Conservation (phyloP, 2,113 vertebrate genomes). For the Formicarius rufipectus region DNA sequence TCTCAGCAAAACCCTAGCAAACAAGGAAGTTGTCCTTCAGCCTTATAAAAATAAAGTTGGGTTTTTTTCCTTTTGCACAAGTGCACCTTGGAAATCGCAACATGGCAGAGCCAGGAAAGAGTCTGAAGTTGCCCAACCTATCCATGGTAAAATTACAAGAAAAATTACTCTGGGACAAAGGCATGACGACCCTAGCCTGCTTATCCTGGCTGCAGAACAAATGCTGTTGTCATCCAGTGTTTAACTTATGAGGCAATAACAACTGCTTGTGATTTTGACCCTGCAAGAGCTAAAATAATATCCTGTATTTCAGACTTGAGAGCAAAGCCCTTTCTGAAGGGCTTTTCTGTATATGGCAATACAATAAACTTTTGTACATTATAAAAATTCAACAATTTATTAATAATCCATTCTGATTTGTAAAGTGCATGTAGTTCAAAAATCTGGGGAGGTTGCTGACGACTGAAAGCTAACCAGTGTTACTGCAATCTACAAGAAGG, state of each 20-base stretch:
- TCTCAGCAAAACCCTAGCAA: conserved; percentile 2
- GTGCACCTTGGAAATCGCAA: background rate
- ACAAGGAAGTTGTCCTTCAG: conserved; percentile 41
- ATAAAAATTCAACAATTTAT: background rate
- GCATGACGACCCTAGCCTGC: conserved; percentile 70
- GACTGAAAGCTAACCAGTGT: background rate
- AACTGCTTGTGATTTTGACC: conserved; percentile 41
- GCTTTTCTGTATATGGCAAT: background rate
- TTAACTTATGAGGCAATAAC: conserved; percentile 59
- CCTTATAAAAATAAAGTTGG: background rate
- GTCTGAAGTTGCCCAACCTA: conserved; percentile 20
- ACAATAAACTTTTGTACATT: background rate
- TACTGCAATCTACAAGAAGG: background rate
- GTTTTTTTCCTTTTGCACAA: background rate
- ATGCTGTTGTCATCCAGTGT: background rate
- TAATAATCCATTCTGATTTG: background rate
- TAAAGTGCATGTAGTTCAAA: background rate
- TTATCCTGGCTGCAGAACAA: conserved; percentile 66
- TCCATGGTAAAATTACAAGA: conserved; percentile 60
- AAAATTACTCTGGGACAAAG: conserved; percentile 47
- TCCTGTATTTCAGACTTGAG: background rate
- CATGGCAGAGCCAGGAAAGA: conserved; percentile 30
- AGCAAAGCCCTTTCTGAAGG: background rate
- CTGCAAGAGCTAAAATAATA: conserved; percentile 49
- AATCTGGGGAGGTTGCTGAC: background rate